Evolutionary conservation across 35 echinoderm and acorn worm species (phyloP), one percentile per base, ranked within the genome.

Genomic region (Lytechinus pictus): DNA sequence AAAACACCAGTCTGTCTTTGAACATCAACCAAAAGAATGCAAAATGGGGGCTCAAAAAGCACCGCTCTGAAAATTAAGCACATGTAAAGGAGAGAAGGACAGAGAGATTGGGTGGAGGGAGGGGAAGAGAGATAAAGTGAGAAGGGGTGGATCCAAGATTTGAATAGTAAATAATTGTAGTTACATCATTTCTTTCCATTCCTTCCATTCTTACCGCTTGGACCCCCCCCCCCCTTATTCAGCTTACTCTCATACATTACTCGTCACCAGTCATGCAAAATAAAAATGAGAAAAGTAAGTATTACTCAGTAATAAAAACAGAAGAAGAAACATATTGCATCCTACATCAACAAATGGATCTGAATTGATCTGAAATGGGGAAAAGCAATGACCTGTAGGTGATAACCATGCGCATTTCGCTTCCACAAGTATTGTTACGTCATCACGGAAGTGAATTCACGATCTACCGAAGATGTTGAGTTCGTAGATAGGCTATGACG

Each of bases 31-130:
- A 10, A 44, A 4, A 90, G 88, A 52, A 54, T 52, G 88, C 88
- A 12, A 27, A 54, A 52, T 19, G 28, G 88, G 28, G 12, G 6
- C n/a, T 54, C 28, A 90, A 90, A n/a, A 90, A 54, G 29, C 28
- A 90, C 88, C 88, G 88, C 88, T 90, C 28, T 90, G 52, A 90
- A 90, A 90, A 90, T 90, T 90, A 90, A 52, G 52, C 88, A 33
- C 27, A 52, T 90, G 88, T 33, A 90, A 13, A 90, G 21, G 52
- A 90, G 11, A 52, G 51, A 89, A 89, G 87, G 13, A n/a, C n/a
- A n/a, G 33, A 44, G 33, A 44, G 33, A 44, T 1, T 44, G 33
- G 33, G 33, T 44, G 33, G 33, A 44, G 0, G 33, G 33, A 44
- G 33, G 33, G 33, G 33, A 2, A 44, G 33, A 44, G 33, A 44